A percentile compares a stretch with the other conserved stretches of the same genome.
phyloP scores from a whole-genome alignment of 2,113 vertebrate species.

The Gasterosteus nipponicus region DNA sequence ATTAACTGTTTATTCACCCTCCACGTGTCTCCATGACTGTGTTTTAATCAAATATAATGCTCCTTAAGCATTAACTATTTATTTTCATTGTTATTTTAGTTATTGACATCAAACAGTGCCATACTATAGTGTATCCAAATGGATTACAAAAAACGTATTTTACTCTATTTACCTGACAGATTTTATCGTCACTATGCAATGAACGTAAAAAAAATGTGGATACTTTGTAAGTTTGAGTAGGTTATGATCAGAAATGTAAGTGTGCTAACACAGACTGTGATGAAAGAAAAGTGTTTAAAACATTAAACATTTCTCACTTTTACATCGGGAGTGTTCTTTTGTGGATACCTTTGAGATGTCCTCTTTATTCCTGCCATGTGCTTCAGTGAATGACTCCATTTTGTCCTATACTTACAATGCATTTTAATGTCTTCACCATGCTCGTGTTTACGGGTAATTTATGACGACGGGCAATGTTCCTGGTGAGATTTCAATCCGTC shows the following conservation, averaged over 20 bases:
- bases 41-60: conserved; percentile 37
- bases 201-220: conserved; percentile 5
- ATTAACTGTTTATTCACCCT: not conserved
- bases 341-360: not conserved
- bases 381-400: not conserved
- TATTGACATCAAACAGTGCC: conserved; percentile 18
- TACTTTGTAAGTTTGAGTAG: not conserved
- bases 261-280: not conserved
- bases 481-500: not conserved
- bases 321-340: not conserved
- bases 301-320: conserved; percentile 23
- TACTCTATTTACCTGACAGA: not conserved
- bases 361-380: not conserved
- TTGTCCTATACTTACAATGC: not conserved
- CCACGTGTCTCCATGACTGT: not conserved
- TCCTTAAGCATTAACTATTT: conserved; percentile 62
- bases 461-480: not conserved
- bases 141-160: conserved; percentile 1
- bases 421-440: not conserved
- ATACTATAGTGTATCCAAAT: not conserved
- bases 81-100: conserved; percentile 32
- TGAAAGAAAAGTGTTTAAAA: not conserved
- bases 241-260: not conserved
- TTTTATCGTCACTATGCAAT: conserved; percentile 22
- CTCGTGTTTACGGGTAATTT: not conserved